phyloP scores from a whole-genome alignment of 2,888 invertebrate species.

The Fragum fragum region DNA sequence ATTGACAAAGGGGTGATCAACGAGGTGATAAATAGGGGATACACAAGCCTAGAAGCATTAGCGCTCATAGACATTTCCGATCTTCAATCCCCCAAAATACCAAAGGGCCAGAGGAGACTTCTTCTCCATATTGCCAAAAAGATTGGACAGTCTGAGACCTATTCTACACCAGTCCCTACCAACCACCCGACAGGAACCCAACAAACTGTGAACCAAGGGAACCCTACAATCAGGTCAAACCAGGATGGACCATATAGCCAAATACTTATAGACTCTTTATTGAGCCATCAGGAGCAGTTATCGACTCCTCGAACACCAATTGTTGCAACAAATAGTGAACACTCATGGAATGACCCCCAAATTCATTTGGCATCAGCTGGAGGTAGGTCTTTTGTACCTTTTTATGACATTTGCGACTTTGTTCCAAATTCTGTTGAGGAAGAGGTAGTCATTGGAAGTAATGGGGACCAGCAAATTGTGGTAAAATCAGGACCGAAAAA shows the following conservation, averaged over 20 bases:
- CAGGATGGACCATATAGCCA: neutral
- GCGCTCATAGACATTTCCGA: neutral
- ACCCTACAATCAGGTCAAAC: too few species aligned
- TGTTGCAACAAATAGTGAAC: neutral
- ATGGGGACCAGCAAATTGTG: neutral
- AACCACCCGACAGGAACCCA: neutral
- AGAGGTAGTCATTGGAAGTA: neutral
- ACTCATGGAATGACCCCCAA: conserved; percentile 1
- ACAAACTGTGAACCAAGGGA: neutral
- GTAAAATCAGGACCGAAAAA: neutral
- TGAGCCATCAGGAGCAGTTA: neutral
- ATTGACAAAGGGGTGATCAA: neutral
- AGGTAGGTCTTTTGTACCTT: conserved; percentile 8
- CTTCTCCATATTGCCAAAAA: neutral
- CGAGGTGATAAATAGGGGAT: neutral
- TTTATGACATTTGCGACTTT: conserved; percentile 2
- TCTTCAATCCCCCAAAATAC: neutral
- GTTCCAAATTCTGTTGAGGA: neutral
- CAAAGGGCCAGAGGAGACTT: neutral
- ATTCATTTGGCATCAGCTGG: conserved; percentile 4
- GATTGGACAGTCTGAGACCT: too few species aligned
- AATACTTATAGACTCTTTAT: neutral
- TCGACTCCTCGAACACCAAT: neutral
- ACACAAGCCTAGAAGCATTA: neutral
- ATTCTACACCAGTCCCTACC: neutral